These are phyloP conservation scores for Pachycephala philippinensis DNA, from an alignment of 2,113 vertebrate species.

Conservation along the genomic window DNA sequence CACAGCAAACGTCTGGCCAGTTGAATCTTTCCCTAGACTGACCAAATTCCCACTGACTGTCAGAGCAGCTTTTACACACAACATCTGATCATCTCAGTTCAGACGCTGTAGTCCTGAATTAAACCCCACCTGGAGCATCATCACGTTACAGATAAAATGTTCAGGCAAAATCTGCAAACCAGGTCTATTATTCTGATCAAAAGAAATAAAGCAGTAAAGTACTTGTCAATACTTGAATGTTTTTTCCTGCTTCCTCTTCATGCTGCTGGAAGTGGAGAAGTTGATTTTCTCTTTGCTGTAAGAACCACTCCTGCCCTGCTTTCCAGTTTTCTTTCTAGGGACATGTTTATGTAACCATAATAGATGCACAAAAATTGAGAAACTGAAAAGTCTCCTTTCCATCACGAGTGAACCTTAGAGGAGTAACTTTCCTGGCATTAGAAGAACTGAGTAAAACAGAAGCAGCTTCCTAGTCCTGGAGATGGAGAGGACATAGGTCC, in stretches of 20 bases:
- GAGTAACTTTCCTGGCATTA: neutral
- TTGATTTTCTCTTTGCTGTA: neutral
- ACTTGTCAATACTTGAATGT: neutral
- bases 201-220: neutral
- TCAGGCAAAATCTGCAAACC: neutral
- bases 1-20: neutral
- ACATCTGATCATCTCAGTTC: neutral
- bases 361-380: neutral
- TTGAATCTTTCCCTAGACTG: neutral
- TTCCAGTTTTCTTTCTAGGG: neutral
- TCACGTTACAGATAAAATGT: neutral
- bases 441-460: neutral
- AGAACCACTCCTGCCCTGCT: neutral
- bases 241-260: neutral
- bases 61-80: neutral
- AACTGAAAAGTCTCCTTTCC: neutral
- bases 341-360: neutral
- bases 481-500: neutral
- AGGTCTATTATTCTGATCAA: neutral
- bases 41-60: neutral
- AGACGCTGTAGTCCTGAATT: neutral
- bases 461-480: neutral
- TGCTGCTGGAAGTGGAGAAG: neutral
- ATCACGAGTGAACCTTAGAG: neutral
- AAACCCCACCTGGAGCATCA: neutral